Evolutionary conservation across 1,140 invertebrate species (phyloP).

Genomic region (Neodiprion lecontei): DNA sequence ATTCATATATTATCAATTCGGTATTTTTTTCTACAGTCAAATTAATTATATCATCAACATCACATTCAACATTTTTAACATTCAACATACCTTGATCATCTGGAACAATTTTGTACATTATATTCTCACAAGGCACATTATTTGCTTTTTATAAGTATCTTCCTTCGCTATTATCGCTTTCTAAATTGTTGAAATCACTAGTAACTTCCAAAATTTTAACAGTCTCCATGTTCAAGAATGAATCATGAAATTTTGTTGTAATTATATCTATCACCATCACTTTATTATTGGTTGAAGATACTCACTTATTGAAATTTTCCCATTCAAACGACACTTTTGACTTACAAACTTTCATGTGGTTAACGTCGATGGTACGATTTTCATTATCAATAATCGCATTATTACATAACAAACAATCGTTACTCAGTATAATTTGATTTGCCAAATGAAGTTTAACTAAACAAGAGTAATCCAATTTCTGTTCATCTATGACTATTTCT

Average conservation of each 20-base stretch:
- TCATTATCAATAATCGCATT: not conserved
- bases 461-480: conserved; percentile 9
- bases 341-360: not conserved
- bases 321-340: not conserved
- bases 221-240: too few relatives aligned
- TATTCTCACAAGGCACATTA: not conserved
- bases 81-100: not conserved
- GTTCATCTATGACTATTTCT: conserved; percentile 14
- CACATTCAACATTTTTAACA: not conserved
- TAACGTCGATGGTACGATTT: conserved; percentile 5
- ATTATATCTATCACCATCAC: not conserved
- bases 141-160: not conserved
- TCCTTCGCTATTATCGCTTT: too few relatives aligned
- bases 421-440: conserved; percentile 20
- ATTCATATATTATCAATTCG: not conserved
- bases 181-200: not conserved
- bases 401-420: conserved; percentile 20
- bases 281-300: not conserved
- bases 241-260: not conserved
- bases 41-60: not conserved
- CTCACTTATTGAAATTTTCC: not conserved
- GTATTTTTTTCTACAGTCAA: not conserved
- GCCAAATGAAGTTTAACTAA: conserved; percentile 20
- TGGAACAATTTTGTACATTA: not conserved
- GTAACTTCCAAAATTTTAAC: not conserved